Evolutionary conservation across 2,797 vertebrate genomes (phyloP).

Genomic region (Typhlichthys subterraneus): DNA sequence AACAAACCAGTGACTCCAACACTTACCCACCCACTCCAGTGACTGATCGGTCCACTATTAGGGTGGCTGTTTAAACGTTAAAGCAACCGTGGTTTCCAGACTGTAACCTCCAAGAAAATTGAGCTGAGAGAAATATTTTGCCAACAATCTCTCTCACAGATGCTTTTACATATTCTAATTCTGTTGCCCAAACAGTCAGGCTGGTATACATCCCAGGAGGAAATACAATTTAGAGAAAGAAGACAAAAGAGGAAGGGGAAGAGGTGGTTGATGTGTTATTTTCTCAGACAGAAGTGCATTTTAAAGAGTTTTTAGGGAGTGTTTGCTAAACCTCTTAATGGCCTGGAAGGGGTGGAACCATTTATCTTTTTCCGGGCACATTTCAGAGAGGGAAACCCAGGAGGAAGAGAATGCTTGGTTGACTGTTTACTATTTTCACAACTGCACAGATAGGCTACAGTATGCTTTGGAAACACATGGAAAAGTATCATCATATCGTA

Average conservation of each 20-base stretch:
- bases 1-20: too few species aligned
- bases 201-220: too few species aligned
- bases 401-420: constrained; percentile 21
- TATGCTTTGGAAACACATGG: constrained; percentile 34
- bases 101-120: too few species aligned
- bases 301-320: constrained; percentile 64
- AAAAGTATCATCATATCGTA: constrained; percentile 54
- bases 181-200: too few species aligned
- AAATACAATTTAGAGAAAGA: neutral
- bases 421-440: constrained; percentile 41
- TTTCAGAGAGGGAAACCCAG: constrained; percentile 33
- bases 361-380: constrained; percentile 65
- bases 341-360: constrained; percentile 58
- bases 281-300: constrained; percentile 23
- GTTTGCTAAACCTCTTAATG: constrained; percentile 72
- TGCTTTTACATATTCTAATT: constrained; percentile 18
- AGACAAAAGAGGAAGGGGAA: neutral
- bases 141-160: neutral
- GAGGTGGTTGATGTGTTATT: neutral
- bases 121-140: too few species aligned
- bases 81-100: too few species aligned
- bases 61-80: too few species aligned
- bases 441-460: constrained; percentile 33
- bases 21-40: too few species aligned
- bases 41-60: too few species aligned